phyloP scores from a whole-genome alignment of 2,113 vertebrate genomes.

The Tragelaphus strepsiceros region DNA sequence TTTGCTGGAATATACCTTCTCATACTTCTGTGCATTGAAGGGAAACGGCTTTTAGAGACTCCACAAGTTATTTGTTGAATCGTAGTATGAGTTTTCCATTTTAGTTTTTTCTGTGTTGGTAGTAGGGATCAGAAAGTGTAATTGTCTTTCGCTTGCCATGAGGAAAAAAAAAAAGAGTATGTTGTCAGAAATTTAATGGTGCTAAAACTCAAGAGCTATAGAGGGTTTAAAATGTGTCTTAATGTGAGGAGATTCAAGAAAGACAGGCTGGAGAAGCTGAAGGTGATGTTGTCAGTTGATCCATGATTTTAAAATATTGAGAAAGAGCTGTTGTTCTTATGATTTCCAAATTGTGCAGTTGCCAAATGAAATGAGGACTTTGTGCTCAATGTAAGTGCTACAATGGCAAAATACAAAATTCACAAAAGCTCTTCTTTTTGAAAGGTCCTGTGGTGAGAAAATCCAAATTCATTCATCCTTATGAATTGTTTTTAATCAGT shows the following conservation, averaged over 20 bases:
- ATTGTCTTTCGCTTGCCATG: neutral
- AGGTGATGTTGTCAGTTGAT: neutral
- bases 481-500: neutral
- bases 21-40: neutral
- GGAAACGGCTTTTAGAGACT: neutral
- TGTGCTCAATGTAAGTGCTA: neutral
- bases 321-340: constrained; percentile 1
- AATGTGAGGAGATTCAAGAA: neutral
- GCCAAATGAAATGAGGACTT: neutral
- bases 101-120: neutral
- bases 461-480: neutral
- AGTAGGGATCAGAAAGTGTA: neutral
- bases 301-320: neutral
- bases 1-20: neutral
- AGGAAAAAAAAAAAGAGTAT: neutral
- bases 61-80: neutral
- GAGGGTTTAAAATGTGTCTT: neutral
- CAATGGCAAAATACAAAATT: neutral
- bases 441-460: neutral
- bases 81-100: neutral
- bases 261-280: neutral
- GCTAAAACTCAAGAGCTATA: constrained; percentile 1
- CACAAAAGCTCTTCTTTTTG: neutral
- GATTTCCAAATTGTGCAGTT: constrained; percentile 18
- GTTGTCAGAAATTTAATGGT: constrained; percentile 50